phyloP scores from a whole-genome alignment of 2,113 vertebrate species.

The Mohoua ochrocephala region DNA sequence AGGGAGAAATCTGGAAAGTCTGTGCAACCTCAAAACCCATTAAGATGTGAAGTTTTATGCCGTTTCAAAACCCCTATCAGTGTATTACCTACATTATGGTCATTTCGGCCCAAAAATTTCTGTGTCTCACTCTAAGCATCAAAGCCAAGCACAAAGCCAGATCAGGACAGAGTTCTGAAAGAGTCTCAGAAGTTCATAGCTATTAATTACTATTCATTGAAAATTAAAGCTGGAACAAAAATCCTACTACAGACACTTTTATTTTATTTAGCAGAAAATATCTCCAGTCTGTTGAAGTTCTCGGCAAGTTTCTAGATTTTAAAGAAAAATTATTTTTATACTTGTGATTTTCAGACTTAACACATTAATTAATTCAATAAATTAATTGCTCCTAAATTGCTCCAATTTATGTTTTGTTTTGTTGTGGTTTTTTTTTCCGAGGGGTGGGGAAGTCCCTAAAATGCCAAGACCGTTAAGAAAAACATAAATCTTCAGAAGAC shows the following conservation, averaged over 20 bases:
- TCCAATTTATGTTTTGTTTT: not conserved
- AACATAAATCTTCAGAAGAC: not conserved
- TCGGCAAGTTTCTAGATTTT: not conserved
- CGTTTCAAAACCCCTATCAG: not conserved
- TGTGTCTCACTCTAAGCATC: not conserved
- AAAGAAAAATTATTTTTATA: not conserved
- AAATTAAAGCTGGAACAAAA: not conserved
- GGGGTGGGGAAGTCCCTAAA: not conserved
- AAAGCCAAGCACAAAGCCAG: not conserved
- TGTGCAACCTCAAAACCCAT: not conserved
- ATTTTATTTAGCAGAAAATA: not conserved
- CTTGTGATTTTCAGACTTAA: not conserved
- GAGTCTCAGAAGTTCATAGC: not conserved
- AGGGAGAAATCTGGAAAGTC: not conserved
- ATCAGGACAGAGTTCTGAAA: not conserved
- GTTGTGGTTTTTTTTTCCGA: rapidly evolving
- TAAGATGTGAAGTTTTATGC: not conserved
- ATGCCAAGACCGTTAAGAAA: not conserved
- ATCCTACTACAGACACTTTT: not conserved
- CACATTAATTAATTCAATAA: not conserved
- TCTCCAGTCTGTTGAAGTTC: not conserved
- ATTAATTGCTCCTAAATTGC: not conserved
- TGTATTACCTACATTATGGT: rapidly evolving
- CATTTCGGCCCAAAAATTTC: not conserved
- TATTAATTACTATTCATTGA: not conserved